These are phyloP conservation scores for Chiloscyllium punctatum DNA, from an alignment of 2,797 vertebrate species.

Conservation along the genomic window DNA sequence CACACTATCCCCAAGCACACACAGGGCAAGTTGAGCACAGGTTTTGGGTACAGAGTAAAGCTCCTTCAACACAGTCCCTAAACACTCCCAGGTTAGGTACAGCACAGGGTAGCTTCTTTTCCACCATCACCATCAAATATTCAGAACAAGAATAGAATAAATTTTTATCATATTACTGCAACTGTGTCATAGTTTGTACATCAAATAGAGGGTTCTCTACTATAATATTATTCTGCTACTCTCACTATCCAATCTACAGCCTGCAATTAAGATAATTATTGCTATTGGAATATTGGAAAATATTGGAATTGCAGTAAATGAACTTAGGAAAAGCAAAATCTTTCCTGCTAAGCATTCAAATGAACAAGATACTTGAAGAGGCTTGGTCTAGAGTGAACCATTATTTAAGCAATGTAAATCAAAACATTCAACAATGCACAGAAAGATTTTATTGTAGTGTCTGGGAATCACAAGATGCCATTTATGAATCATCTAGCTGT, in stretches of 20 bases:
- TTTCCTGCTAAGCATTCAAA: neutral
- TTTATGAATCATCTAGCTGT: neutral
- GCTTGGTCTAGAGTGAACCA: neutral
- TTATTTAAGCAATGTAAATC: neutral
- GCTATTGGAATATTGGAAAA: neutral
- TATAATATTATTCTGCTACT: neutral
- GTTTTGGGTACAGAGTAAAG: neutral
- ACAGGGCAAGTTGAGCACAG: neutral
- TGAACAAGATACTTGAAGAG: neutral
- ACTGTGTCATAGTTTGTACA: neutral
- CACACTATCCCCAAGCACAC: neutral
- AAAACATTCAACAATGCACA: neutral
- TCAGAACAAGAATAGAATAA: neutral
- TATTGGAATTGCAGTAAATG: neutral
- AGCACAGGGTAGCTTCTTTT: neutral
- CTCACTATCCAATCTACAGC: neutral
- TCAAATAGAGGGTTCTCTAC: neutral
- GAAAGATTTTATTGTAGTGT: neutral
- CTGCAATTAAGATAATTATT: neutral
- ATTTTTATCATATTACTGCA: neutral
- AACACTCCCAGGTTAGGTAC: neutral
- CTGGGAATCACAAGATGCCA: neutral
- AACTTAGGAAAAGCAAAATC: neutral
- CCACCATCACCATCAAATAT: neutral
- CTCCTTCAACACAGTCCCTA: neutral